These are phyloP conservation scores for Drosophila kurseongensis DNA, from an alignment of 1,140 invertebrate genomes.

Conservation along the genomic window DNA sequence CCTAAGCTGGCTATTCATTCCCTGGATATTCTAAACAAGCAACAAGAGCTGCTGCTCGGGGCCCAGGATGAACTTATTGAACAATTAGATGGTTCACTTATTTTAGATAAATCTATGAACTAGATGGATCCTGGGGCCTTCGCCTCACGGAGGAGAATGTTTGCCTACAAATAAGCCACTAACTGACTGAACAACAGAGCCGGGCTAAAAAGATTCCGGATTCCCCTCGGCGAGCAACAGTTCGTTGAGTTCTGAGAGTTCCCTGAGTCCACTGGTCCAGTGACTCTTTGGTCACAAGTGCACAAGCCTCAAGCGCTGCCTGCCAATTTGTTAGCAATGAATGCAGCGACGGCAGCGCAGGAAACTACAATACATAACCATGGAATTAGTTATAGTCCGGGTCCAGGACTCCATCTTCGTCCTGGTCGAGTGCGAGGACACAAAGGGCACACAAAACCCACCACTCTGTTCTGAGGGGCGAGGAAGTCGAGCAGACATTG, in stretches of 20 bases:
- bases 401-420: constrained; percentile 24
- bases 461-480: constrained; percentile 10
- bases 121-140: constrained; percentile 46
- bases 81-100: constrained; percentile 78
- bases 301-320: constrained; percentile 47
- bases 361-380: constrained; percentile 80
- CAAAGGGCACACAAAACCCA: constrained; percentile 22
- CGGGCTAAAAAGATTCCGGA: constrained; percentile 8
- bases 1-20: constrained; percentile 82
- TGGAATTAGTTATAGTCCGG: constrained; percentile 70
- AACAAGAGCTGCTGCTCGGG: constrained; percentile 59
- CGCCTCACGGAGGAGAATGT: constrained; percentile 10
- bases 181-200: constrained; percentile 45
- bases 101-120: constrained; percentile 62
- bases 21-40: constrained; percentile 77
- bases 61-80: constrained; percentile 65
- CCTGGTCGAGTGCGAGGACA: constrained; percentile 20
- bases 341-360: constrained; percentile 62
- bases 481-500: constrained; percentile 34
- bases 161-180: constrained; percentile 56
- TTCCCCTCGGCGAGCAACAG: constrained; percentile 39
- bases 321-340: constrained; percentile 77
- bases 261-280: constrained; percentile 6
- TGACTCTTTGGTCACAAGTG: constrained; percentile 39
- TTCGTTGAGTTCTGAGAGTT: constrained; percentile 7